Evolutionary conservation across 2,888 invertebrate genomes (phyloP).

Genomic region (Tenodera sinensis): DNA sequence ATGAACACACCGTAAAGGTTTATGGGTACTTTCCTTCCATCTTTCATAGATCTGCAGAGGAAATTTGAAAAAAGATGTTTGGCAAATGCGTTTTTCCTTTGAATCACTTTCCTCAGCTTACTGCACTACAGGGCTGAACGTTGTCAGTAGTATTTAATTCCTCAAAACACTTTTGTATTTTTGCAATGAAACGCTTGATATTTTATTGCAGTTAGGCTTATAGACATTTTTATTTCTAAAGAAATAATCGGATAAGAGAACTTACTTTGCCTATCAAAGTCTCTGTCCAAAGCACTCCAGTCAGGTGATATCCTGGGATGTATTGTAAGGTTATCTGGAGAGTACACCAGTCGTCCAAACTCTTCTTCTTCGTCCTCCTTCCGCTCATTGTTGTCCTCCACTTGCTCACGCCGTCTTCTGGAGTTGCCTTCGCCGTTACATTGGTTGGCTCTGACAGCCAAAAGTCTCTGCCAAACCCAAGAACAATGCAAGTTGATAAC

Average conservation of each 20-base stretch:
- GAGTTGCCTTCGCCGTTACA: slow-evolving; percentile 17
- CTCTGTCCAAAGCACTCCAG: slow-evolving; percentile 25
- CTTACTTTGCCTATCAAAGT: neutral
- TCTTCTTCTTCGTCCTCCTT: slow-evolving; percentile 1
- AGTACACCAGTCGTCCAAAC: slow-evolving; percentile 30
- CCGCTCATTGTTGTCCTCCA: neutral
- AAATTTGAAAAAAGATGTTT: too few species aligned
- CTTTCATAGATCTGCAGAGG: too few species aligned
- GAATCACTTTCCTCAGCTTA: too few species aligned
- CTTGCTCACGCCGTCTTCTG: neutral
- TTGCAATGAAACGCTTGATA: too few species aligned
- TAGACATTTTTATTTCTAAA: too few species aligned
- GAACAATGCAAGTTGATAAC: neutral
- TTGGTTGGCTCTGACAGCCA: slow-evolving; percentile 30
- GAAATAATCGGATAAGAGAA: neutral
- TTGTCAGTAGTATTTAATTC: too few species aligned
- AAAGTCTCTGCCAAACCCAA: slow-evolving; percentile 19
- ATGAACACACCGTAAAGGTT: too few species aligned
- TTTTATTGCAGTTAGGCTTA: too few species aligned
- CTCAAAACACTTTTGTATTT: too few species aligned
- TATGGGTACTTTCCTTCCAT: too few species aligned
- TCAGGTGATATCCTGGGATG: slow-evolving; percentile 20
- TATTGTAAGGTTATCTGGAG: slow-evolving; percentile 29
- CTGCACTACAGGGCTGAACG: too few species aligned
- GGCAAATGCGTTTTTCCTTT: too few species aligned